phyloP scores from a whole-genome alignment of 1,140 invertebrate genomes.

The Metopolophium dirhodum region DNA sequence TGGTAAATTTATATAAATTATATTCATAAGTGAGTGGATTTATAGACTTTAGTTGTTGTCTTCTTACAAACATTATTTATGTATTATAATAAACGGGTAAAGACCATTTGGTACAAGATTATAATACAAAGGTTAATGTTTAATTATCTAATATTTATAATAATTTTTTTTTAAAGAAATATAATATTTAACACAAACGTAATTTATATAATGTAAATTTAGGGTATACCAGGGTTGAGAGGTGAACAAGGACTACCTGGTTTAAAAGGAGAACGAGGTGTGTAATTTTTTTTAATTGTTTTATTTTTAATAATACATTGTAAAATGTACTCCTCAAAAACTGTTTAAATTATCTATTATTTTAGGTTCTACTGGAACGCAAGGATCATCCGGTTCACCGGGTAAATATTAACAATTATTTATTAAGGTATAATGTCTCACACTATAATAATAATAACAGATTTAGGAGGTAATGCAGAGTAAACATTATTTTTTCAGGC shows the following conservation, averaged over 20 bases:
- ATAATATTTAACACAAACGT: neutral
- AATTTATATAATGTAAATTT: neutral
- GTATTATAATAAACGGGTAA: too few relatives aligned
- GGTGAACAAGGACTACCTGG: constrained; percentile 60
- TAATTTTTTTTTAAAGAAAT: neutral
- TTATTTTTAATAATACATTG: neutral
- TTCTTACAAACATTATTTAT: too few relatives aligned
- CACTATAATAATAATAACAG: neutral
- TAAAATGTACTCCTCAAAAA: neutral
- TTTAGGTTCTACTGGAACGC: constrained; percentile 38
- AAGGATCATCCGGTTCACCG: constrained; percentile 44
- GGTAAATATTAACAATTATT: constrained; percentile 1
- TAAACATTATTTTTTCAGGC: neutral
- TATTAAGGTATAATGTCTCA: neutral
- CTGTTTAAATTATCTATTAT: neutral
- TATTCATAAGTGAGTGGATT: neutral
- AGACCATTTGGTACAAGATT: neutral
- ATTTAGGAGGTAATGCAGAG: neutral
- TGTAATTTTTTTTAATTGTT: neutral
- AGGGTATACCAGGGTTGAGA: constrained; percentile 62
- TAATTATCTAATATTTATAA: too few relatives aligned
- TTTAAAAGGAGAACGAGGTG: constrained; percentile 53
- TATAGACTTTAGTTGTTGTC: neutral
- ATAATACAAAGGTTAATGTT: neutral
- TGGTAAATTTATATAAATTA: constrained; percentile 64